Evolutionary conservation across 92 coral and sea anemone species (phyloP), one percentile per base, ranked within the genome.

Genomic region (Zoanthus sansibaricus): DNA sequence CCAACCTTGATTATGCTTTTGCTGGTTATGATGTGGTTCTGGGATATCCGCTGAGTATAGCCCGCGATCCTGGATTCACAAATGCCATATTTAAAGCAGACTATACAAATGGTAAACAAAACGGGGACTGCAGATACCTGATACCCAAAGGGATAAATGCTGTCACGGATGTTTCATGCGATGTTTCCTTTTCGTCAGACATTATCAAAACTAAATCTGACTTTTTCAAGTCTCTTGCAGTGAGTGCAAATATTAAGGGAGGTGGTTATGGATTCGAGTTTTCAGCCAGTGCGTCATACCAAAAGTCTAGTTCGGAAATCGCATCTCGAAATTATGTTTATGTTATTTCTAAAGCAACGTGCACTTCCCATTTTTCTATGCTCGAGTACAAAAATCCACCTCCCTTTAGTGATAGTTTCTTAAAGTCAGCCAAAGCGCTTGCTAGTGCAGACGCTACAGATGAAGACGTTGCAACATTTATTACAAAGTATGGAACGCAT

Each of bases 261-360:
- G 91, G 91, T 17, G 83, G 83, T 21, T 83, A 72, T 17, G 90
- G 80, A 13, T 87, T 87, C 44, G 84, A 84, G 51, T 87, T 87
- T 54, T 87, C 90, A 12, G 90, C 90, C 37, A 87, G 90, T 64
- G 76, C 90, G 1, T 79, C 86, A 18, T 79, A 87, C 33, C 75
- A 87, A 54, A 67, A 87, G 64, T 72, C 90, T 1, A 79, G 86
- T 6, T 88, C 91, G 20, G 91, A 88, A 25, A 86, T 88, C 42
- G 82, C 91, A 17, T 88, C 91, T 32, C 79, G 82, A 56, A 86
- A 87, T 64, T 80, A 72, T 32, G 91, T 88, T 21, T 88, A 88
- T 74, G 82, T 88, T 14, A 82, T 79, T 21, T 88, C 91, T 42
- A 80, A 52, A 64, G 91, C 91, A 15, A 25, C 25, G 0, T 25